Evolutionary conservation across 1,140 invertebrate genomes (phyloP), one percentile per base, ranked within the genome.

Genomic region (Eriocheir sinensis): DNA sequence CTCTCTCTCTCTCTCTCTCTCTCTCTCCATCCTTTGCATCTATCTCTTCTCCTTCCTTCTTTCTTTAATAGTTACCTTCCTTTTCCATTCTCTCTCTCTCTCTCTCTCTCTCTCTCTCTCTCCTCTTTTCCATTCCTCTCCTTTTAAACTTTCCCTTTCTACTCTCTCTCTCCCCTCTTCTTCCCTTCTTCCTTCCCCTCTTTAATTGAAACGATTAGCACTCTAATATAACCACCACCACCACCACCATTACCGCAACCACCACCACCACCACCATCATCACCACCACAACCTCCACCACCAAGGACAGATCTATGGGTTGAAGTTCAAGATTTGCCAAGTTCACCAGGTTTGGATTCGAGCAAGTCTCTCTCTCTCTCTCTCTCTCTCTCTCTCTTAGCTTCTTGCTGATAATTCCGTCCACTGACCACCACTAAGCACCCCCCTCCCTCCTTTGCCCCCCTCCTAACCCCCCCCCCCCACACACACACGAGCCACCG

Each of bases 91-190:
- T n/a, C 8, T 83, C n/a, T 30, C n/a, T 72, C 60, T 72, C 60
- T n/a, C n/a, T n/a, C n/a, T n/a, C 60, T 72, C 60, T 72, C 60
- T n/a, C n/a, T n/a, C n/a, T n/a, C 60, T 72, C 60, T 72, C 60
- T n/a, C n/a, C 60, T 72, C 60, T n/a, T 72, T n/a, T 72, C 60
- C 60, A 15, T n/a, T 72, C 60, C 60, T 72, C 60, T 72, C 60
- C n/a, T n/a, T n/a, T 72, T 72, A n/a, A 15, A 15, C n/a, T 15
- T 72, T n/a, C n/a, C n/a, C 60, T 72, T n/a, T 72, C 60, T 72
- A 15, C n/a, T n/a, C n/a, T n/a, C n/a, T 72, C n/a, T n/a, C 60
- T 72, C 60, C n/a, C 60, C 60, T 72, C 60, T 72, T n/a, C 60
- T 72, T n/a, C n/a, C 60, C 60, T 72, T 72, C n/a, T n/a, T 72